A percentile compares a stretch with the other conserved stretches of the same genome.
Evolutionary conservation across 2,797 vertebrate genomes (phyloP).

Genomic region (Zenarchopterus dispar): DNA sequence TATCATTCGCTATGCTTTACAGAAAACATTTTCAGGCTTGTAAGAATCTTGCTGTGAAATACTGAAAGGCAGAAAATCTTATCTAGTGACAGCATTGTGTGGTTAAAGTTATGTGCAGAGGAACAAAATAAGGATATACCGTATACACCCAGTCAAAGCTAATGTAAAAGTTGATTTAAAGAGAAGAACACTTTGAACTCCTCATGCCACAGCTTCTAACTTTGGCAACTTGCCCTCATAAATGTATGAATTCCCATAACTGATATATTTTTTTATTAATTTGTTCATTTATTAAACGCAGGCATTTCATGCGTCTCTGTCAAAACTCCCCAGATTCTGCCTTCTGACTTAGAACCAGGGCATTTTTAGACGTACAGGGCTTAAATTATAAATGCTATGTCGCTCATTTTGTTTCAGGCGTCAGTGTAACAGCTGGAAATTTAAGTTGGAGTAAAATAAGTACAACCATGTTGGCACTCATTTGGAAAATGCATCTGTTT

Average conservation of each 20-base stretch:
- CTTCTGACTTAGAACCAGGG: slow-evolving; percentile 7
- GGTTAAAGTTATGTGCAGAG: slow-evolving; percentile 20
- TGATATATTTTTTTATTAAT: slow-evolving; percentile 1
- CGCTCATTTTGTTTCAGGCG: slow-evolving; percentile 27
- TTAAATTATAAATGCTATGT: slow-evolving; percentile 25
- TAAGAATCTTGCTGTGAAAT: slow-evolving; percentile 27
- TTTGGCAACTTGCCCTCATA: slow-evolving; percentile 9
- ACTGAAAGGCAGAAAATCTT: slow-evolving; percentile 11
- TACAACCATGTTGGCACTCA: slow-evolving; percentile 12
- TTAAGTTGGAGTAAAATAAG: slow-evolving; percentile 11
- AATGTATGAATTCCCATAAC: slow-evolving; percentile 10
- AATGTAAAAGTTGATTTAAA: slow-evolving; percentile 31
- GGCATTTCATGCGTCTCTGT: slow-evolving; percentile 6
- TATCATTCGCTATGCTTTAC: slow-evolving; percentile 13
- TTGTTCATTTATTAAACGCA: slow-evolving; percentile 52
- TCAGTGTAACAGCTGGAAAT: slow-evolving; percentile 10
- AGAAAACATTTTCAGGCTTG: slow-evolving; percentile 15
- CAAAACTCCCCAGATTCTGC: slow-evolving; percentile 12
- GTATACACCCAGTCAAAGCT: not conserved
- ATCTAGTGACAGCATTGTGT: slow-evolving; percentile 13
- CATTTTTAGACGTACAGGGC: slow-evolving; percentile 11
- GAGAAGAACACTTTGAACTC: slow-evolving; percentile 34
- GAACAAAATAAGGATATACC: slow-evolving; percentile 25
- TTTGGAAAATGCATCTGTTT: slow-evolving; percentile 26
- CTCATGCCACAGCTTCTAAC: slow-evolving; percentile 18